Percentiles rank a stretch among this genome's conserved stretches.
Conservation (phyloP, 2,888 invertebrate species). For the Mimachlamys varia region DNA sequence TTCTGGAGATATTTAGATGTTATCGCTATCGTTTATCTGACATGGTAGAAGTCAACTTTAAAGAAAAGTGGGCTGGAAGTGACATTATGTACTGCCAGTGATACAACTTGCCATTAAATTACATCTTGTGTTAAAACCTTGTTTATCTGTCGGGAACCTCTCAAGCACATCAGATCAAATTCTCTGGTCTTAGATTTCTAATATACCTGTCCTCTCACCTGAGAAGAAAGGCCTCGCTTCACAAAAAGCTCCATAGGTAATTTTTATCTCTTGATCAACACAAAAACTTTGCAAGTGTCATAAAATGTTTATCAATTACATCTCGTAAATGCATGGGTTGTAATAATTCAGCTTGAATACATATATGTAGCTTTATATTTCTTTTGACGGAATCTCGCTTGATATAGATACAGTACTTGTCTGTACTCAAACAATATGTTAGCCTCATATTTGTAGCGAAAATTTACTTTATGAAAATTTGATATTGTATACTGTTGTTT, state of each 20-base stretch:
- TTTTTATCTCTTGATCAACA: not conserved
- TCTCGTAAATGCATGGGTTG: not conserved
- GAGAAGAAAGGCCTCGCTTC: not conserved
- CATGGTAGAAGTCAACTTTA: not conserved
- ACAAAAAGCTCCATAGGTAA: not conserved
- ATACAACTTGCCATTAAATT: not conserved
- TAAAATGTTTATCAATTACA: not conserved
- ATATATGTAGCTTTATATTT: too few species aligned
- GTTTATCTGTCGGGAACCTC: not conserved
- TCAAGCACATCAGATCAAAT: slow-evolving; percentile 19
- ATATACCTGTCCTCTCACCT: not conserved
- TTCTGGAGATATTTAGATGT: not conserved
- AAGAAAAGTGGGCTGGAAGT: not conserved
- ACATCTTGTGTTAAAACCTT: not conserved
- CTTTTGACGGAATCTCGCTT: too few species aligned
- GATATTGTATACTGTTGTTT: too few species aligned
- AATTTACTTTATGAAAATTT: too few species aligned
- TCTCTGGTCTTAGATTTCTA: not conserved
- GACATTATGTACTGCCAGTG: slow-evolving; percentile 14
- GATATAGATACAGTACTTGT: too few species aligned
- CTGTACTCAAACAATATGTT: too few species aligned
- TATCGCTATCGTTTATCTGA: slow-evolving; percentile 14
- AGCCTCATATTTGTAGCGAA: too few species aligned
- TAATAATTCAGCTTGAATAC: too few species aligned
- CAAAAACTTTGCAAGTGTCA: not conserved